A percentile compares a stretch with the other conserved stretches of the same genome.
These are phyloP conservation scores for Acanthosepion pharaonis DNA, from an alignment of 2,888 invertebrate genomes.

Conservation along the genomic window DNA sequence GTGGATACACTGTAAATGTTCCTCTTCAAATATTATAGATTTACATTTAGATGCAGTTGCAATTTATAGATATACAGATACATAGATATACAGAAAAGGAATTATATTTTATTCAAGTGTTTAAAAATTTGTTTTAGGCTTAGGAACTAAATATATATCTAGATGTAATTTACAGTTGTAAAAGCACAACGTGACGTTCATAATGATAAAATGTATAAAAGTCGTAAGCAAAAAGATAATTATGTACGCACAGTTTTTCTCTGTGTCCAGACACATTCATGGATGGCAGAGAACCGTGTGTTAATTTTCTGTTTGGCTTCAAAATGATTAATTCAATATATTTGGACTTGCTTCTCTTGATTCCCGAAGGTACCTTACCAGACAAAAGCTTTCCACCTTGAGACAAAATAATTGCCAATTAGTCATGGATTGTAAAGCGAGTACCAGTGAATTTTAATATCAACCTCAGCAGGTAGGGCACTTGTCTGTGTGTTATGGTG, in stretches of 20 bases:
- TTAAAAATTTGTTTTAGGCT: background rate
- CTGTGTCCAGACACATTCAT: background rate
- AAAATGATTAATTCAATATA: background rate
- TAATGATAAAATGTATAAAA: background rate
- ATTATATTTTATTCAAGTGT: background rate
- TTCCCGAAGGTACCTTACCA: background rate
- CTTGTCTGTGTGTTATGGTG: background rate
- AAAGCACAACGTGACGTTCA: background rate
- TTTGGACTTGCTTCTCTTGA: background rate
- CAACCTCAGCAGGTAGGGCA: background rate
- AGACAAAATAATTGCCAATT: background rate
- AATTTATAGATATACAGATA: too few relatives aligned
- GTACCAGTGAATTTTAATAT: background rate
- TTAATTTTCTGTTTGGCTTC: background rate
- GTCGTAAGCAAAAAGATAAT: background rate
- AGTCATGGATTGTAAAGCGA: background rate
- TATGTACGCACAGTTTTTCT: background rate
- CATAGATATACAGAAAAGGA: background rate
- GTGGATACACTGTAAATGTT: too few relatives aligned
- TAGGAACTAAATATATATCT: background rate
- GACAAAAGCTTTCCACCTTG: background rate
- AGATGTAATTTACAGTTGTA: background rate
- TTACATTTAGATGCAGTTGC: too few relatives aligned
- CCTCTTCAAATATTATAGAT: too few relatives aligned
- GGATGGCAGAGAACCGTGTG: background rate